Evolutionary conservation across 2,888 invertebrate species (phyloP), one percentile per base, ranked within the genome.

Genomic region (Mongoloraphidia duomilia): DNA sequence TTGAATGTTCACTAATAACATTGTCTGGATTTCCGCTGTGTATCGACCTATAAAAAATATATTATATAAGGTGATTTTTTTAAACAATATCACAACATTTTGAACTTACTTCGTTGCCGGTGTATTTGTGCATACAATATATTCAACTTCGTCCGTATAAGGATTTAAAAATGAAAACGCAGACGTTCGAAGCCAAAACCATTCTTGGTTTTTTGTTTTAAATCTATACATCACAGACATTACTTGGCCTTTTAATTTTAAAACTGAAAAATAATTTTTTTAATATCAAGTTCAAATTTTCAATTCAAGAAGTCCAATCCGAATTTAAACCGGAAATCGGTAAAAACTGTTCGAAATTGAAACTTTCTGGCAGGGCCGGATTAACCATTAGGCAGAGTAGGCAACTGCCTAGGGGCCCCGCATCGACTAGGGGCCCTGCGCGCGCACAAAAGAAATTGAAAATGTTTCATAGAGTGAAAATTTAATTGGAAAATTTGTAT

Each of bases 101-200:
- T 41, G 37, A 9, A 42, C 49, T 54, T 72, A 76, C 71, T 66
- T 82, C 82, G 88, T 84, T 54, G 84, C 83, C 46, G 83, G 77
- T 53, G 86, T 84, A 65, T 94, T 92, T 47, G 93, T 95, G 67
- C 92, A 93, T 35, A 96, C 93, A 59, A 95, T 90, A 67, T 94
- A 95, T 66, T 96, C 95, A 49, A 95, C 87, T 55, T 92, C 91
- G 62, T 94, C 92, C 49, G 90, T 91, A 71, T 88, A 96, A 0
- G 95, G 95, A 70, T 95, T 95, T 59, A 91, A 75, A 67, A 95
- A 96, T 57, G 94, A 89, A 67, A 90, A 92, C 11, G 91, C 89
- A 49, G 90, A 89, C 11, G 93, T 91, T 57, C 91, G 77, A 55
- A 94, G 71, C 87, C 91, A 91, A 47, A 91, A 78, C 79, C 87